These are phyloP conservation scores for Melanostoma scalare DNA, from an alignment of 2,888 invertebrate genomes.

Conservation along the genomic window DNA sequence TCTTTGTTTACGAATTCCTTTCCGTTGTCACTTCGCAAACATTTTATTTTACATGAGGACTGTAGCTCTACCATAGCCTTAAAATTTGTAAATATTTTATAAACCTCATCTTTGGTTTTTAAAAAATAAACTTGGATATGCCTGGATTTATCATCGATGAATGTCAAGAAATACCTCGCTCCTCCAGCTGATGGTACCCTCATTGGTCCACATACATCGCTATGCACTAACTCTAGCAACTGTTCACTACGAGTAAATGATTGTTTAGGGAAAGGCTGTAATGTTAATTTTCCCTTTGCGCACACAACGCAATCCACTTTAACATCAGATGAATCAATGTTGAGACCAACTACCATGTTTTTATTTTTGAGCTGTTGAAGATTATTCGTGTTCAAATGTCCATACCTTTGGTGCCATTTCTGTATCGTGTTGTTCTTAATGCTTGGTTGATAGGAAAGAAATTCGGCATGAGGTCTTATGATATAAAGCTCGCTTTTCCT, in stretches of 20 bases:
- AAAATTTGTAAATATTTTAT: too few species aligned
- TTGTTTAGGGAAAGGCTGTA: constrained; percentile 5
- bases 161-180: constrained; percentile 27
- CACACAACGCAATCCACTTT: constrained; percentile 5
- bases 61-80: too few species aligned
- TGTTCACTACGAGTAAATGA: constrained; percentile 1
- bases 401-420: constrained; percentile 5
- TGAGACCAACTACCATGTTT: constrained; percentile 6
- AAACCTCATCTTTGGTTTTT: background rate
- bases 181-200: constrained; percentile 13
- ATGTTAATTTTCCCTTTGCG: background rate
- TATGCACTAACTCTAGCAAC: constrained; percentile 25
- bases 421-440: background rate
- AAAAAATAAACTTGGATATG: constrained; percentile 56
- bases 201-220: constrained; percentile 30
- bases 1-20: too few species aligned
- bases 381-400: constrained; percentile 11
- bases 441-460: constrained; percentile 10
- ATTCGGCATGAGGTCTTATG: background rate
- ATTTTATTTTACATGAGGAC: too few species aligned
- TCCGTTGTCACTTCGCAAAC: too few species aligned
- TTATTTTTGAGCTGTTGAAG: constrained; percentile 5
- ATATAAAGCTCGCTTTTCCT: background rate
- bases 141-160: constrained; percentile 35
- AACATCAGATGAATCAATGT: background rate